A percentile compares a stretch with the other conserved stretches of the same genome.
These are phyloP conservation scores for Gavialis gangeticus DNA, from an alignment of 2,113 vertebrate species.

Conservation along the genomic window DNA sequence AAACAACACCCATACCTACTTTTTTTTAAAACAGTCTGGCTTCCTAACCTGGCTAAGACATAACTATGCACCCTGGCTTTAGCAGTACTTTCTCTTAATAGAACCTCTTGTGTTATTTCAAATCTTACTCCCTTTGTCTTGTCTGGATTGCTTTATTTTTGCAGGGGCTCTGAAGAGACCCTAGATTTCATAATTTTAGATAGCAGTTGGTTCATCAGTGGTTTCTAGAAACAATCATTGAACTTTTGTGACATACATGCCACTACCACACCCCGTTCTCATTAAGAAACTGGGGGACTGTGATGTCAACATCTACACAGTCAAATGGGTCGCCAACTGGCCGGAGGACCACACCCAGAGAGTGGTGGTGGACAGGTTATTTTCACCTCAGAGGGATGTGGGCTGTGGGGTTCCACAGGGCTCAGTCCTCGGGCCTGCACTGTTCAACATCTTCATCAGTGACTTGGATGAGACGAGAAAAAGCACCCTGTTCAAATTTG, in stretches of 20 bases:
- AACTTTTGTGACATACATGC: not conserved
- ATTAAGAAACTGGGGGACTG: too few relatives aligned
- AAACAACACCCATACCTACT: not conserved
- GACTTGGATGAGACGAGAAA: too few relatives aligned
- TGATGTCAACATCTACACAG: too few relatives aligned
- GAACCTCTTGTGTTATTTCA: not conserved
- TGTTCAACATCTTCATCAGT: too few relatives aligned
- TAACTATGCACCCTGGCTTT: not conserved
- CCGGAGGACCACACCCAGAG: too few relatives aligned
- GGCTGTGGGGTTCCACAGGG: too few relatives aligned
- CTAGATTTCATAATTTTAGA: not conserved
- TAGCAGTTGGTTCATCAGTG: not conserved
- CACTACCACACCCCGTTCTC: not conserved
- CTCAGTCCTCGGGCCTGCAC: too few relatives aligned
- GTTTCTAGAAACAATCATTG: not conserved
- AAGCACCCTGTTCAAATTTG: too few relatives aligned
- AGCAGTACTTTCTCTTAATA: not conserved
- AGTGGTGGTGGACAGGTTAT: too few relatives aligned
- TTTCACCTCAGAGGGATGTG: too few relatives aligned
- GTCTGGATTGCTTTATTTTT: not conserved
- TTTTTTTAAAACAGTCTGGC: not conserved
- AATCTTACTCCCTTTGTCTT: not conserved
- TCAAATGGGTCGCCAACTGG: too few relatives aligned
- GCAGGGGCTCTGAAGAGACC: not conserved
- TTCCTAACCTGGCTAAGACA: not conserved